These are phyloP conservation scores for Archips crataeganus DNA, from an alignment of 2,888 invertebrate genomes.

Conservation along the genomic window DNA sequence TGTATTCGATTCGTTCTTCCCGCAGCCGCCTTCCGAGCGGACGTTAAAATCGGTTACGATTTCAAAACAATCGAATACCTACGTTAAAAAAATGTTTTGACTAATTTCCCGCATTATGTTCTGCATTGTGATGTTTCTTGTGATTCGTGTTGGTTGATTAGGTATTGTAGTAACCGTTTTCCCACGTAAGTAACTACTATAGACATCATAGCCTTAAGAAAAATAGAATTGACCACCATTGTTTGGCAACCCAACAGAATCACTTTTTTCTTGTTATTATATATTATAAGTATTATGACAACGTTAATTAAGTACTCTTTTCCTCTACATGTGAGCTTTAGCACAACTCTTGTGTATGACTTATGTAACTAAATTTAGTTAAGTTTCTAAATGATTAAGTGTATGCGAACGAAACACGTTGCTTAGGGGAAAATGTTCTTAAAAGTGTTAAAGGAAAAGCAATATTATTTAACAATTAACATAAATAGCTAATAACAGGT, in stretches of 20 bases:
- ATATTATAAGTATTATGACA: too few species aligned
- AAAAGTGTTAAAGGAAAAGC: too few species aligned
- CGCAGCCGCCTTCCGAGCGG: conserved; percentile 30
- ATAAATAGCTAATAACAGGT: too few species aligned
- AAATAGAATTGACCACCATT: conserved; percentile 16
- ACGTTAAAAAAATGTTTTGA: conserved; percentile 5
- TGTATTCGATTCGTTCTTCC: conserved; percentile 21
- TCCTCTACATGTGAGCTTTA: too few species aligned
- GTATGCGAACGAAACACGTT: conserved; percentile 1
- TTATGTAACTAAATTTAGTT: too few species aligned
- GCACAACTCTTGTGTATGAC: too few species aligned
- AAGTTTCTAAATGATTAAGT: too few species aligned
- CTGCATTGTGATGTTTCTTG: conserved; percentile 16
- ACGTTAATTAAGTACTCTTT: too few species aligned
- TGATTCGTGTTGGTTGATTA: conserved; percentile 19
- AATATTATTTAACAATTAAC: too few species aligned
- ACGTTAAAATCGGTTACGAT: conserved; percentile 33
- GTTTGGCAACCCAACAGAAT: too few species aligned
- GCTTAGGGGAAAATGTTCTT: conserved; percentile 5
- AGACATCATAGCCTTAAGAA: background rate
- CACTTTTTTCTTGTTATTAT: too few species aligned
- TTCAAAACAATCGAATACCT: conserved; percentile 25
- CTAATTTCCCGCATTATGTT: conserved; percentile 3
- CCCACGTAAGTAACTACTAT: conserved; percentile 26
- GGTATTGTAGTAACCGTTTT: conserved; percentile 25